Evolutionary conservation across 2,113 vertebrate species (phyloP).

Genomic region (Oriolus oriolus): DNA sequence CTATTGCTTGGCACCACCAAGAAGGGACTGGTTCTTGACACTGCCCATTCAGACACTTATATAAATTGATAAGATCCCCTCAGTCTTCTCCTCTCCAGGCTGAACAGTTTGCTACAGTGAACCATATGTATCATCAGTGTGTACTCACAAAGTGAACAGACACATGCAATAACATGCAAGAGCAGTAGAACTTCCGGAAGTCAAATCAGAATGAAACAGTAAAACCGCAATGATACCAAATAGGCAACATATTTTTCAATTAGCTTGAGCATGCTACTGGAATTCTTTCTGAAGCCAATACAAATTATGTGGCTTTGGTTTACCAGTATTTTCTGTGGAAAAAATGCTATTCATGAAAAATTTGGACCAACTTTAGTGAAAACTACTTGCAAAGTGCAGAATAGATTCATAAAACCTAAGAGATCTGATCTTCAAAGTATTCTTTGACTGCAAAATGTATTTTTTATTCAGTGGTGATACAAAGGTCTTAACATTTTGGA

Average conservation of each 20-base stretch:
- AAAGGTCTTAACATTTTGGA: background rate
- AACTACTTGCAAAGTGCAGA: background rate
- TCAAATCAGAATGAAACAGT: background rate
- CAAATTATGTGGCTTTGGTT: background rate
- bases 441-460: background rate
- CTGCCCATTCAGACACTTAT: rapidly evolving
- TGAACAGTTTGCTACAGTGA: background rate
- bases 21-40: background rate
- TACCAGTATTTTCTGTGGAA: background rate
- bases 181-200: background rate
- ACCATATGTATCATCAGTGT: no score
- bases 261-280: background rate
- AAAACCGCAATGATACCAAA: background rate
- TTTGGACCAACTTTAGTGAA: background rate
- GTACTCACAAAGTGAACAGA: background rate
- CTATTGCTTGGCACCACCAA: background rate
- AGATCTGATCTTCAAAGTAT: background rate
- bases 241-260: background rate
- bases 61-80: background rate
- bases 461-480: background rate
- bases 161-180: background rate
- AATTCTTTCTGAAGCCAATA: background rate
- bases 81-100: background rate
- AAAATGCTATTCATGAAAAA: background rate
- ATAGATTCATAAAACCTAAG: background rate